Conservation (phyloP, 1,140 invertebrate species). For the Lutraria rhynchaena region DNA sequence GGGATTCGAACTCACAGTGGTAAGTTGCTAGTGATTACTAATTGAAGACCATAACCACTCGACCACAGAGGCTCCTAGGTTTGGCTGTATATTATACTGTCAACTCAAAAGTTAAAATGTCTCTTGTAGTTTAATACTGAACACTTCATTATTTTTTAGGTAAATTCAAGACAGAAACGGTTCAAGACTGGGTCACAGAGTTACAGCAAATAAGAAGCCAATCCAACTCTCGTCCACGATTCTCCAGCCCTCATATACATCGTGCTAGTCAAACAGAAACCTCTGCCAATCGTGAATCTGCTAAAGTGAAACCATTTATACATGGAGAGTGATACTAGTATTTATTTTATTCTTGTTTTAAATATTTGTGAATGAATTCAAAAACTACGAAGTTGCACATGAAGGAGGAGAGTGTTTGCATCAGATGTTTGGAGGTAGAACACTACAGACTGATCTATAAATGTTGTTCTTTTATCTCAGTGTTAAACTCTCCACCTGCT, state of each 20-base stretch:
- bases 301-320: constrained; percentile 47
- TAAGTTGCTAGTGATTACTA: no score
- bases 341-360: no score
- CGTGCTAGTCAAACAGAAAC: not conserved
- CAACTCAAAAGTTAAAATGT: not conserved
- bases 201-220: constrained; percentile 57
- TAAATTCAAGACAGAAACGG: constrained; percentile 64
- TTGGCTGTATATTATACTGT: not conserved
- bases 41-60: no score
- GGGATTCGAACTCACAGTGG: no score
- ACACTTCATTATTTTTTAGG: constrained; percentile 64
- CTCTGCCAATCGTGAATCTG: constrained; percentile 15
- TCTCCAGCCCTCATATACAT: constrained; percentile 23
- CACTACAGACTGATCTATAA: no score
- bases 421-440: no score
- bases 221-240: constrained; percentile 2
- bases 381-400: no score
- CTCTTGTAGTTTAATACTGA: not conserved
- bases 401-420: no score
- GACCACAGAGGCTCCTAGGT: not conserved
- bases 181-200: constrained; percentile 65
- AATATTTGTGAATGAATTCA: no score
- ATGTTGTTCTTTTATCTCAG: no score
- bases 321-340: constrained; percentile 21
- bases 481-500: no score